Evolutionary conservation across 2,797 vertebrate species (phyloP), one percentile per base, ranked within the genome.

Genomic region (Ceryle rudis): DNA sequence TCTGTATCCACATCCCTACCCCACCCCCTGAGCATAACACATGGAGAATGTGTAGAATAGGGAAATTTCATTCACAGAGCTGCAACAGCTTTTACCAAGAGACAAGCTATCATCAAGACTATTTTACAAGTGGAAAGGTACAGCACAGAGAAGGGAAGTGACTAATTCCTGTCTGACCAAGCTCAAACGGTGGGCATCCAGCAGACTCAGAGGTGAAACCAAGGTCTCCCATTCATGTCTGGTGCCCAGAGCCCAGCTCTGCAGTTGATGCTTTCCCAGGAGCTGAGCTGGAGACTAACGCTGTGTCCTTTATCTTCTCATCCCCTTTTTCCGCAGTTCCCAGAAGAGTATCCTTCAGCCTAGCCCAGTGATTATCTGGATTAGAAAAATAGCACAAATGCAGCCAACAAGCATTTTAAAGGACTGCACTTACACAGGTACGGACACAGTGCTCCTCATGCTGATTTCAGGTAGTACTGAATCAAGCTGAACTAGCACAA

Each of bases 241-340:
- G 0, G 6, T 54, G 46, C 39, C 29, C 49, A 54, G 44, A 61
- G 37, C 47, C 25, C 74, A 64, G 33, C 65, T 31, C 23, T 28
- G 7, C 10, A 47, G 55, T n/a, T 1, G 1, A 3, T 17, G 11
- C 17, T 66, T 19, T n/a, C 60, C 1, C 2, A 70, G 37, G 4
- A 73, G 18, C 35, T 70, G 47, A 86, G 33, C 82, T 52, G 35
- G 25, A 86, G 19, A 26, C 20, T 20, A 17, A 67, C 2, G 2
- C 44, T 39, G 25, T 28, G 37, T 13, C 46, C 42, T 80, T 86
- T 35, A 58, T 44, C 26, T 47, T 82, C 55, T 57, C 57, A 39
- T 26, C 46, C 22, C 28, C n/a, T 23, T n/a, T n/a, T 51, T 35
- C 62, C 54, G 31, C 73, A 57, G 22, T 29, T 54, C 26, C 37